Conservation (phyloP, 1,140 invertebrate genomes). For the Aradophagus sp. region DNA sequence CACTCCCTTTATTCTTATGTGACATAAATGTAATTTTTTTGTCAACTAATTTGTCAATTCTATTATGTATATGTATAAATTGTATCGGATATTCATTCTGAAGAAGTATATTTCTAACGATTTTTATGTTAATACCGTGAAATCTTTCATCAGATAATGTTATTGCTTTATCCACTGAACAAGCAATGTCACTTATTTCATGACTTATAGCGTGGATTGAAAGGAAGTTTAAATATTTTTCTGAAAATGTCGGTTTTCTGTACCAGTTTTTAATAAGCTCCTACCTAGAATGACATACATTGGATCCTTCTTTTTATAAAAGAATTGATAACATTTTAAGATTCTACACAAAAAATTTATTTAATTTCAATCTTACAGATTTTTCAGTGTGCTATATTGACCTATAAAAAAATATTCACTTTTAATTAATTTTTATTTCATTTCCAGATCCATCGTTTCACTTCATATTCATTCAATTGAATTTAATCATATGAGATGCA, state of each 20-base stretch:
- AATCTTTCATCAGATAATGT: slow-evolving; percentile 8
- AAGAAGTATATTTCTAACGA: not conserved
- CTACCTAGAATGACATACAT: too few species aligned
- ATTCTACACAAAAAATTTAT: too few species aligned
- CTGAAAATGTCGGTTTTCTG: slow-evolving; percentile 10
- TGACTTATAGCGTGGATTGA: slow-evolving; percentile 20
- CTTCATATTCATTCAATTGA: too few species aligned
- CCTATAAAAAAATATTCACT: too few species aligned
- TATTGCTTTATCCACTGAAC: slow-evolving; percentile 14
- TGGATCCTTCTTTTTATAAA: too few species aligned
- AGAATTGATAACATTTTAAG: too few species aligned
- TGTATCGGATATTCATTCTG: not conserved
- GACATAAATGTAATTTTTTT: not conserved
- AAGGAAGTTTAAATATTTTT: slow-evolving; percentile 16
- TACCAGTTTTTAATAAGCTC: slow-evolving; percentile 30
- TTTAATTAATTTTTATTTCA: too few species aligned
- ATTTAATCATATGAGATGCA: too few species aligned
- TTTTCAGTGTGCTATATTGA: too few species aligned
- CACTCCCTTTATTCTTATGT: too few species aligned
- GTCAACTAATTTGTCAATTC: not conserved
- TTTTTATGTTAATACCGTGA: not conserved
- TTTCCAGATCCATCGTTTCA: too few species aligned
- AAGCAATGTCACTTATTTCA: slow-evolving; percentile 20
- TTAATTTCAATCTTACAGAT: too few species aligned
- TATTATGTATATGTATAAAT: not conserved